These are phyloP conservation scores for Babyrousa celebensis DNA, from an alignment of 2,797 vertebrate genomes.

Conservation along the genomic window DNA sequence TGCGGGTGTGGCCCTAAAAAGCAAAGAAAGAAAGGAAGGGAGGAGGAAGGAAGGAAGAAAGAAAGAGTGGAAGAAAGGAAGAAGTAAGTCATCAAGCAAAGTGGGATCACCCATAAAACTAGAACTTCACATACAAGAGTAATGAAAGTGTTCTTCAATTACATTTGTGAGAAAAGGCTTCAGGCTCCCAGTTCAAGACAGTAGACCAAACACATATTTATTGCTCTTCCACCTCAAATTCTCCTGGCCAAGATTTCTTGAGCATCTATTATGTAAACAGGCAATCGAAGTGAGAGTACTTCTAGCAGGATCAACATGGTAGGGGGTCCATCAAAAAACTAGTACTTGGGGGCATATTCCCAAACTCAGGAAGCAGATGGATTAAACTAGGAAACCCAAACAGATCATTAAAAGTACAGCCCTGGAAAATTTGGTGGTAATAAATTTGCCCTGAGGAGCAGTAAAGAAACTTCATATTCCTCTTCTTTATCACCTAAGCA, in stretches of 20 bases:
- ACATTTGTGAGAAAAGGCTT: background rate
- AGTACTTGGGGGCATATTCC: background rate
- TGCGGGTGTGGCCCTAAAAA: no score
- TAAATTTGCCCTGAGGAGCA: background rate
- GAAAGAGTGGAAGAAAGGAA: no score
- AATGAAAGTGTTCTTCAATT: background rate
- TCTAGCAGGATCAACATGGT: background rate
- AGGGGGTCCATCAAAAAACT: background rate
- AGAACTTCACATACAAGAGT: background rate
- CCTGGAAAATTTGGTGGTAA: background rate
- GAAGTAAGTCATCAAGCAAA: conserved; percentile 11
- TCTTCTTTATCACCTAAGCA: background rate
- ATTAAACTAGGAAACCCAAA: background rate
- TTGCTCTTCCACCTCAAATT: conserved; percentile 13
- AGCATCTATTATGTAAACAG: background rate
- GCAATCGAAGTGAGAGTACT: background rate
- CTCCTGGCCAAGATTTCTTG: background rate
- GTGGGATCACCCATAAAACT: conserved; percentile 62
- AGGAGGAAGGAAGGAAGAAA: no score
- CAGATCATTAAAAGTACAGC: background rate
- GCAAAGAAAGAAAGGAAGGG: no score
- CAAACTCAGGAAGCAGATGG: background rate
- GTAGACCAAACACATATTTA: background rate
- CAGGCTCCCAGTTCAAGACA: background rate
- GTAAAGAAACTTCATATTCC: background rate